These are phyloP conservation scores for Bergia puertoricense DNA, from an alignment of 92 coral and sea anemone genomes.

Conservation along the genomic window DNA sequence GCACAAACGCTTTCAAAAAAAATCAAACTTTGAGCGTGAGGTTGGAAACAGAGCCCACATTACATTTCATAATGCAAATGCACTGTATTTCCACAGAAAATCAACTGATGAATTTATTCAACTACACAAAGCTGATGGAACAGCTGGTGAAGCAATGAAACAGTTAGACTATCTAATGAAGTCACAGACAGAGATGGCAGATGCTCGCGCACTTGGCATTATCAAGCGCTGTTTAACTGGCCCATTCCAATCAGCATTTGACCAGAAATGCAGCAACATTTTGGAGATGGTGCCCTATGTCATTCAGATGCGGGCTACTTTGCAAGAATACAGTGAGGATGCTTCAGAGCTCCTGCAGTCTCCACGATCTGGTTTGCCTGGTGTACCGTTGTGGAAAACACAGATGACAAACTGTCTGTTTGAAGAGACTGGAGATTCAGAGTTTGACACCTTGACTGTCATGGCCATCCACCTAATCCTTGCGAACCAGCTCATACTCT, in stretches of 20 bases:
- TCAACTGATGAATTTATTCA: slow-evolving; percentile 12
- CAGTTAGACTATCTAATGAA: slow-evolving; percentile 3
- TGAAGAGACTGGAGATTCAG: slow-evolving; percentile 27
- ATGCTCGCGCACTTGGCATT: not conserved
- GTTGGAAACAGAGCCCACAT: slow-evolving; percentile 24
- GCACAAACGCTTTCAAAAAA: slow-evolving; percentile 12
- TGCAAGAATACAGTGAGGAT: slow-evolving; percentile 28
- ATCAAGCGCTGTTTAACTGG: slow-evolving; percentile 24
- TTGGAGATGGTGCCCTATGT: slow-evolving; percentile 22
- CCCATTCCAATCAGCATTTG: slow-evolving; percentile 37
- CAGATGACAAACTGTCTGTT: slow-evolving; percentile 18
- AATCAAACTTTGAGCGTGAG: slow-evolving; percentile 28
- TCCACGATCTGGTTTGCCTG: slow-evolving; percentile 33
- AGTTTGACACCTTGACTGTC: slow-evolving; percentile 9
- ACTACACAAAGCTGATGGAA: slow-evolving; percentile 17
- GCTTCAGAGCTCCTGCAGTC: slow-evolving; percentile 14
- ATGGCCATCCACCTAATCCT: slow-evolving; percentile 6
- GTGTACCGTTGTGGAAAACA: slow-evolving; percentile 17
- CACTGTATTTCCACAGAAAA: slow-evolving; percentile 23
- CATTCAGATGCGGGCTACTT: slow-evolving; percentile 20
- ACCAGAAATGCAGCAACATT: slow-evolving; percentile 26
- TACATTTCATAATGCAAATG: slow-evolving; percentile 24
- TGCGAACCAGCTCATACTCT: slow-evolving; percentile 24
- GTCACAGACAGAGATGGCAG: slow-evolving; percentile 9
- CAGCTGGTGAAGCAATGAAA: slow-evolving; percentile 21